Base-by-base conservation (phyloP, 2,888 invertebrate genomes). In the Ferrisia virgata region DNA sequence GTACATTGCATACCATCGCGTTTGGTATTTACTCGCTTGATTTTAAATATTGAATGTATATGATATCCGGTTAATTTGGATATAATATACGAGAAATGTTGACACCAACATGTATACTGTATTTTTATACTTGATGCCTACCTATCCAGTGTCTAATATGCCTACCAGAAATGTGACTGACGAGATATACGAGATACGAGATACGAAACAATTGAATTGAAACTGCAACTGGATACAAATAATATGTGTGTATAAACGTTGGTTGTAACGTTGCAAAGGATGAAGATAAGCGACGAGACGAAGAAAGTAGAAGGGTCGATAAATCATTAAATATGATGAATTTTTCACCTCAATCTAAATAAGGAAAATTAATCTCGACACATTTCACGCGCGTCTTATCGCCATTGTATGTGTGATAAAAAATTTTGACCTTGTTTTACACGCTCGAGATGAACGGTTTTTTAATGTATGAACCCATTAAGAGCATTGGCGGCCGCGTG, bases 361-460 rank as follows among this genome's bases (percentile, higher is more conserved):
- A 64, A 47, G 47, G 47, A 28, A 64, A 64, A 64, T 64, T 13
- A 64, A 22, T 64, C 58, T 28, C 22, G 28, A 28, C 58, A 64
- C 58, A 28, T 64, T 64, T 64, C 58, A 64, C 58, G 58, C 8
- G 58, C 28, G 11, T 64, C 58, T 64, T 64, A 64, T 64, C 58
- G 25, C 4, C 2, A 28, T 18, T 3, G 9, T 1, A 64, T 13
- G 9, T 1, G 25, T 13, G 58, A 64, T 64, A 64, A 64, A 64
- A n/a, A 64, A 28, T 28, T 64, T 25, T 25, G 58, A 64, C 58
- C 58, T 64, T 64, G 58, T 64, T 64, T 64, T 28, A 28, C 28
- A 64, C 58, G 58, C 58, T 64, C 58, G 58, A 64, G 58, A 64
- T 64, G 58, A 64, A 64, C 58, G 58, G 58, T 64, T 64, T 64